phyloP scores from a whole-genome alignment of 2,113 vertebrate genomes.

The Channa maculata region DNA sequence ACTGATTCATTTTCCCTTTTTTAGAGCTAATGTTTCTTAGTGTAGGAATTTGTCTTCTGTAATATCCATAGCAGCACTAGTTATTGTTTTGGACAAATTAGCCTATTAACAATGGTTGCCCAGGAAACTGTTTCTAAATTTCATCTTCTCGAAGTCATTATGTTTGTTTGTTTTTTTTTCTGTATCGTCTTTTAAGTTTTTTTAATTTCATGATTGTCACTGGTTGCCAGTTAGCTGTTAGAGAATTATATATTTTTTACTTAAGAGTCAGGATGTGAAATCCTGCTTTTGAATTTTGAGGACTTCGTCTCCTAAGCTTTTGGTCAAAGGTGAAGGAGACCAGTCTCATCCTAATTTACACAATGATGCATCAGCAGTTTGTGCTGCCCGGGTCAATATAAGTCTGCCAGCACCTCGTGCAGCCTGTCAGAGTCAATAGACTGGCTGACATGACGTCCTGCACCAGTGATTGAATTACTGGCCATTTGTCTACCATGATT shows the following conservation, averaged over 20 bases:
- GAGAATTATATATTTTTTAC: neutral
- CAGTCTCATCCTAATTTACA: constrained; percentile 72
- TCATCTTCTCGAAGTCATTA: neutral
- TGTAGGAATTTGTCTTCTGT: neutral
- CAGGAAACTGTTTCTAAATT: constrained; percentile 4
- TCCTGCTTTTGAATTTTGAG: constrained; percentile 8
- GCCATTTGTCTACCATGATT: constrained; percentile 78
- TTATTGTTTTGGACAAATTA: constrained; percentile 7
- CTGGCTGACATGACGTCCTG: constrained; percentile 77
- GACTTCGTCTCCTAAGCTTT: constrained; percentile 20
- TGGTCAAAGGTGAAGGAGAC: constrained; percentile 66
- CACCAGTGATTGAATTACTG: constrained; percentile 80
- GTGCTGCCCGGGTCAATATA: constrained; percentile 71
- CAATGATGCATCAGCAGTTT: constrained; percentile 81
- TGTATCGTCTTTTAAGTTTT: neutral
- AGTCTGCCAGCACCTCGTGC: constrained; percentile 68
- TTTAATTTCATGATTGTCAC: neutral
- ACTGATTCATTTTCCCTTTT: constrained; percentile 2
- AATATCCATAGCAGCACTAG: neutral
- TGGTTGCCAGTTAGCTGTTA: neutral
- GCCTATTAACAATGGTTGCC: neutral
- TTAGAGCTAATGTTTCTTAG: constrained; percentile 1
- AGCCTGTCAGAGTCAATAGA: constrained; percentile 81
- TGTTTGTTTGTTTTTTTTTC: neutral
- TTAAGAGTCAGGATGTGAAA: neutral